Evolutionary conservation across 2,888 invertebrate species (phyloP).

Genomic region (Dryobota labecula): DNA sequence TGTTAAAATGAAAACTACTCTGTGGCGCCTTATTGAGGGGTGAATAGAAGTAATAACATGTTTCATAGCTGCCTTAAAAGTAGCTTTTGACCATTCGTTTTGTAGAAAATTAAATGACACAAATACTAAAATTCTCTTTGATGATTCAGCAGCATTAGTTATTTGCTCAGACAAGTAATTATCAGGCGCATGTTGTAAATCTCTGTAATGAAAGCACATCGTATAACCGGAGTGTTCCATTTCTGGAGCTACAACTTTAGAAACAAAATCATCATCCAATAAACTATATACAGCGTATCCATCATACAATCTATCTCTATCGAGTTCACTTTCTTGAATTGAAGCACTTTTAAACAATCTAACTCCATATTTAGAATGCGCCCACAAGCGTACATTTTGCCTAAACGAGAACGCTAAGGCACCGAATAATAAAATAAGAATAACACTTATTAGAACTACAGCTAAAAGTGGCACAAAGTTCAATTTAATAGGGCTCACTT

Average conservation of each 20-base stretch:
- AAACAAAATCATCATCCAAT: conserved; percentile 94
- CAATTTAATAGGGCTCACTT: conserved; percentile 92
- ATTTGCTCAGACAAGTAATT: conserved; percentile 92
- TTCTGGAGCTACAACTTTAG: conserved; percentile 93
- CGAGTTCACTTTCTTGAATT: conserved; percentile 90
- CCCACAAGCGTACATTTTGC: conserved; percentile 95
- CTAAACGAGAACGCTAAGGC: conserved; percentile 94
- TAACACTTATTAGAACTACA: conserved; percentile 93
- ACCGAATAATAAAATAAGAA: conserved; percentile 93
- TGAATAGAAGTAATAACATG: conserved; percentile 92
- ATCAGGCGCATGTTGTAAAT: conserved; percentile 90
- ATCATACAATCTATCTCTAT: conserved; percentile 94
- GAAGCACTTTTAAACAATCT: conserved; percentile 93
- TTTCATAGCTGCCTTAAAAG: conserved; percentile 95
- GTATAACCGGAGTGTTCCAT: conserved; percentile 92
- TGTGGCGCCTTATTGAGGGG: conserved; percentile 91
- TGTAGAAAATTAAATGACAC: conserved; percentile 95
- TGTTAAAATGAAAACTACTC: conserved; percentile 89
- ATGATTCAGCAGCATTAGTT: conserved; percentile 91
- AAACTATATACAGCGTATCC: conserved; percentile 97
- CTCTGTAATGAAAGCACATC: conserved; percentile 93
- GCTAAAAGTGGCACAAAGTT: conserved; percentile 94
- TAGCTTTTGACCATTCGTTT: conserved; percentile 95
- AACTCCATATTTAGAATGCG: conserved; percentile 95
- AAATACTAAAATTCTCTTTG: conserved; percentile 94